Base-by-base conservation (phyloP, 2,888 invertebrate genomes). In the Parnassius smintheus region DNA sequence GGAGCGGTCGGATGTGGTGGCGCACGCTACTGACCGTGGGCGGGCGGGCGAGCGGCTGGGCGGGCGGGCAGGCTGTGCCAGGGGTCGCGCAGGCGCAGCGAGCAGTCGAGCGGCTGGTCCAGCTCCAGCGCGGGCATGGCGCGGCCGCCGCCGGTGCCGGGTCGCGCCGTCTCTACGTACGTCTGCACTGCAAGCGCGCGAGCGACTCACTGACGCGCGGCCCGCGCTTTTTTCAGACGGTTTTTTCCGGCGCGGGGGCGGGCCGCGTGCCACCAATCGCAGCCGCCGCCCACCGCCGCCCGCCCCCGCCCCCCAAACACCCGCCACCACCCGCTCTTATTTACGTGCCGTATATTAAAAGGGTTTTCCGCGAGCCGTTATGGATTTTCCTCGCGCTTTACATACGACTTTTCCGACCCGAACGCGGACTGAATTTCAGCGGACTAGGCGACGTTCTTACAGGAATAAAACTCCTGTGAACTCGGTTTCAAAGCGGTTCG, bases 101-200 rank as follows among this genome's bases (percentile, higher is more conserved):
- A 95, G 89, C 95, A 95, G 92, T 95, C 95, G 75, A 95, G 92
- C 73, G 95, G 95, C 87, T 95, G 95, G 82, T 88, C 83, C 79
- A 92, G 92, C 74, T 93, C 93, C 82, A 94, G 92, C 93, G 94
- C 94, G 85, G 94, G 94, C 93, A 94, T 93, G 78, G 92, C 92
- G 84, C 91, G 88, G 84, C 86, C 85, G 85, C 84, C 93, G 92
- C 94, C 90, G 92, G 93, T 92, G 83, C 83, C 77, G 76, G 82
- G 83, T 80, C 83, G 86, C 86, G 86, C 86, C 88, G 89, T 86
- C 78, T 81, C 83, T 78, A 77, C 72, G 76, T 76, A 58, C 62
- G 62, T 62, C 68, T 88, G 87, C 88, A 83, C 85, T 76, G 80
- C 72, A 77, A 81, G 86, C 87, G 85, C 83, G 86, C 83, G 85